Evolutionary conservation across 2,113 vertebrate genomes (phyloP).

Genomic region (Eupsittula cactorum): DNA sequence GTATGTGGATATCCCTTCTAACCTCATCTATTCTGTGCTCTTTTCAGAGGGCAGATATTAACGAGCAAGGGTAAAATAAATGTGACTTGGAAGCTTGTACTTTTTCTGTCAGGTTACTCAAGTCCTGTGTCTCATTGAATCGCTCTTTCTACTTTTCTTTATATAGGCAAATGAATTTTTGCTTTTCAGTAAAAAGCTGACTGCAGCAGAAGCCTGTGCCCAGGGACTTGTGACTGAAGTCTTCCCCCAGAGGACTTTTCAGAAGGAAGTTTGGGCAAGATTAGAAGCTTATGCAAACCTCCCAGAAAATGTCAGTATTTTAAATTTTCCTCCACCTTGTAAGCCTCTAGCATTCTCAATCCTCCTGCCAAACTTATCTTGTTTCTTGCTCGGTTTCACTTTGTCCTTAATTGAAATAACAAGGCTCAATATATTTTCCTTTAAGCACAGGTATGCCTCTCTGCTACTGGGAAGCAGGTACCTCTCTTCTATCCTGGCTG

Average conservation of each 20-base stretch:
- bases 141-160: neutral
- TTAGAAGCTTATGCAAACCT: conserved; percentile 82
- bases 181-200: conserved; percentile 91
- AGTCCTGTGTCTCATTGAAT: neutral
- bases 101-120: neutral
- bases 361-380: neutral
- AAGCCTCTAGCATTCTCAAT: neutral
- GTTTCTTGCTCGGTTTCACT: neutral
- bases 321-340: neutral
- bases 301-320: conserved; percentile 83
- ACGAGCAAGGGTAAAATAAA: neutral
- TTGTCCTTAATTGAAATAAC: neutral
- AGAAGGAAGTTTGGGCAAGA: conserved; percentile 86
- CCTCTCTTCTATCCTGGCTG: neutral
- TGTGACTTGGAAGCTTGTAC: neutral
- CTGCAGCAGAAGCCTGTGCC: conserved; percentile 85
- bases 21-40: neutral
- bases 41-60: neutral
- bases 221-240: conserved; percentile 89
- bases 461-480: neutral
- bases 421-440: neutral
- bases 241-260: conserved; percentile 87
- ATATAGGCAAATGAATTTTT: conserved; percentile 88
- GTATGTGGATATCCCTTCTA: neutral
- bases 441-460: neutral